phyloP scores from a whole-genome alignment of 2,888 invertebrate genomes.

The Tinea trinotella region DNA sequence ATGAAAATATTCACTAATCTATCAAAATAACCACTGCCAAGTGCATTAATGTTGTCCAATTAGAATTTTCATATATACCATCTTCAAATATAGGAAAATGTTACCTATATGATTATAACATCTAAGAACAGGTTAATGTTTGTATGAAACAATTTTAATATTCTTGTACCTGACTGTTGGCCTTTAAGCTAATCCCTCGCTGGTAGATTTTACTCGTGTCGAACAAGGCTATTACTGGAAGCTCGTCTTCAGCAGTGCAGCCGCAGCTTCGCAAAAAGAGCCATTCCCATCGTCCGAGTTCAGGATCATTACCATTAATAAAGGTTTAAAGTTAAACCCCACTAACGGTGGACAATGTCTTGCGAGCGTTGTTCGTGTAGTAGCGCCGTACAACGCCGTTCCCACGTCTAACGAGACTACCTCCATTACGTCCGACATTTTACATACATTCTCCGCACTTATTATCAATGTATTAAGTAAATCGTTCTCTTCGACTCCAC shows the following conservation, averaged over 20 bases:
- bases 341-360: conserved; percentile 60
- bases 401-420: conserved; percentile 70
- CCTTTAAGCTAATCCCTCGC: conserved; percentile 16
- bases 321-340: conserved; percentile 52
- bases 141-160: conserved; percentile 4
- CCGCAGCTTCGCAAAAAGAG: conserved; percentile 44
- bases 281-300: conserved; percentile 51
- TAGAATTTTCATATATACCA: not conserved
- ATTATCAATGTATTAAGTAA: conserved; percentile 67
- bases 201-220: conserved; percentile 30
- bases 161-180: conserved; percentile 16
- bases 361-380: conserved; percentile 47
- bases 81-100: not conserved
- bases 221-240: conserved; percentile 46
- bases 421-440: conserved; percentile 61
- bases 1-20: conserved; percentile 13
- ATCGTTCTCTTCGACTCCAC: conserved; percentile 52
- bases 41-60: not conserved
- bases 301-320: conserved; percentile 61
- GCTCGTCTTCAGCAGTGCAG: conserved; percentile 33
- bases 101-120: no score
- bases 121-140: conserved; percentile 3
- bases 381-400: conserved; percentile 38
- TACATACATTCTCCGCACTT: conserved; percentile 62
- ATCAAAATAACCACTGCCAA: conserved; percentile 8